phyloP scores from a whole-genome alignment of 1,140 invertebrate species.

The Euglossa dilemma region DNA sequence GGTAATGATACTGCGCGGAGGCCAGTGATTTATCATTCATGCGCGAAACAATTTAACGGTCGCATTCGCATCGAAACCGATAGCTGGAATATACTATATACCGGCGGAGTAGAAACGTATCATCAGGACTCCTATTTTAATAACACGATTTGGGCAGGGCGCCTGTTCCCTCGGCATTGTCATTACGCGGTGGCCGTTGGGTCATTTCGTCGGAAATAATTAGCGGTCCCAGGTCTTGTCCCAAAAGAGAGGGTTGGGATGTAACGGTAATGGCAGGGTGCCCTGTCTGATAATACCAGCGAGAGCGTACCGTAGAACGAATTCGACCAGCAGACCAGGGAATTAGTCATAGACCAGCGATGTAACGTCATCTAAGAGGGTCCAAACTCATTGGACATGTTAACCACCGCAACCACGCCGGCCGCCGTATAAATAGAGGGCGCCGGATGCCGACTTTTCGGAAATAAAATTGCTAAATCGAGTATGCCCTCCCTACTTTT shows the following conservation, averaged over 20 bases:
- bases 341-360: constrained; percentile 64
- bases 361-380: constrained; percentile 29
- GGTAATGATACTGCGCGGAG: background rate
- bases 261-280: constrained; percentile 70
- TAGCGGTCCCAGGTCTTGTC: constrained; percentile 66
- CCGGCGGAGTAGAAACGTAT: constrained; percentile 52
- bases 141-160: constrained; percentile 59
- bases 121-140: constrained; percentile 67
- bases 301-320: constrained; percentile 26
- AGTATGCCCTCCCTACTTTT: background rate
- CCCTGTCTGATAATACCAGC: constrained; percentile 58
- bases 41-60: constrained; percentile 29
- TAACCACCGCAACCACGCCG: constrained; percentile 58
- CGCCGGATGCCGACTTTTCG: constrained; percentile 44
- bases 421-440: constrained; percentile 76
- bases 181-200: constrained; percentile 63
- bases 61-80: constrained; percentile 13
- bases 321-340: constrained; percentile 12
- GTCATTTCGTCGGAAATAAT: constrained; percentile 69
- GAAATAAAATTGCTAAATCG: constrained; percentile 60
- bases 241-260: constrained; percentile 42
- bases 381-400: constrained; percentile 35
- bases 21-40: constrained; percentile 1
- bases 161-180: constrained; percentile 62
- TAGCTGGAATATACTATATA: background rate